Percentiles rank a stretch among this genome's conserved stretches.
Evolutionary conservation across 2,888 invertebrate species (phyloP).

Genomic region (Microctonus brassicae): DNA sequence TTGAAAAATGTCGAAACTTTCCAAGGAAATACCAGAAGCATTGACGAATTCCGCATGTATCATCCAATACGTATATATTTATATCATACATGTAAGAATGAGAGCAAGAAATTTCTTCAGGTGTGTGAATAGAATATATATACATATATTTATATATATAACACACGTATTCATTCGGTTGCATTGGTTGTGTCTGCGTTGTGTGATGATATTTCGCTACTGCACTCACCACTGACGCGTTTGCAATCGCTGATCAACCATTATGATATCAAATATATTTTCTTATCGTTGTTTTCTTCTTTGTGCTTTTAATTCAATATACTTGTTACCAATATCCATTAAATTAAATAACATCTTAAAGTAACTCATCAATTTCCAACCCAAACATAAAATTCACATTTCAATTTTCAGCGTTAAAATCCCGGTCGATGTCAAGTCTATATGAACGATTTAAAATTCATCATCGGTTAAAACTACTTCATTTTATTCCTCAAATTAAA

Average conservation of each 20-base stretch:
- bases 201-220: background rate
- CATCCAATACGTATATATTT: background rate
- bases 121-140: background rate
- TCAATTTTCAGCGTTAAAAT: background rate
- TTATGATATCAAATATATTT: background rate
- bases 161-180: background rate
- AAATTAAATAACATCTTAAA: no score
- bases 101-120: background rate
- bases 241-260: background rate
- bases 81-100: background rate
- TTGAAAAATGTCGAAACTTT: slow-evolving; percentile 19
- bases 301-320: background rate
- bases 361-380: no score
- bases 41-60: slow-evolving; percentile 16
- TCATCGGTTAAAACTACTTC: no score
- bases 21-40: slow-evolving; percentile 9
- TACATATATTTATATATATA: background rate
- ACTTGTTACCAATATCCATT: no score
- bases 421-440: no score
- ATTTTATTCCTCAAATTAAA: no score
- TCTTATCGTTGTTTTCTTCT: background rate
- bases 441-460: slow-evolving; percentile 29
- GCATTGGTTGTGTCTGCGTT: background rate
- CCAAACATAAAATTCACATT: no score
- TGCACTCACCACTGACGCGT: background rate